Evolutionary conservation across 2,113 vertebrate species (phyloP).

Genomic region (Leptobrachium leishanense): DNA sequence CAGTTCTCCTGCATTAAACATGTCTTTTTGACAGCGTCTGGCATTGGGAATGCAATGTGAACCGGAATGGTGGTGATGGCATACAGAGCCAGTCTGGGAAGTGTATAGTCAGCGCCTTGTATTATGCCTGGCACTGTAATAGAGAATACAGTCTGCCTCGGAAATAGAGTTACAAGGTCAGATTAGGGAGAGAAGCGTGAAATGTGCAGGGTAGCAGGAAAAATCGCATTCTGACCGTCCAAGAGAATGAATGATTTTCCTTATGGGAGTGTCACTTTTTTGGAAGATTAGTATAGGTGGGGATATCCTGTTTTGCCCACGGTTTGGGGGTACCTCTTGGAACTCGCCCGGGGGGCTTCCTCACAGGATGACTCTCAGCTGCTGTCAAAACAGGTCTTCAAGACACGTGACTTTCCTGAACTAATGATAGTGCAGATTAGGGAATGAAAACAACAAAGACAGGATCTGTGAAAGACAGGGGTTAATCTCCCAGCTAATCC

Average conservation of each 20-base stretch:
- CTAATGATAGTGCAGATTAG: neutral
- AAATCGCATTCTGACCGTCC: neutral
- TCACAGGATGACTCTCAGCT: slow-evolving; percentile 12
- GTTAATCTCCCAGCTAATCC: neutral
- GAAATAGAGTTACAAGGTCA: neutral
- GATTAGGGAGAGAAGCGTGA: neutral
- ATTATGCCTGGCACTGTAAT: neutral
- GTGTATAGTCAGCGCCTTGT: neutral
- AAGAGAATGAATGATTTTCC: neutral
- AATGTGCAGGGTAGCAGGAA: no score
- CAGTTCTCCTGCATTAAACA: no score
- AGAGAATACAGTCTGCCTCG: neutral
- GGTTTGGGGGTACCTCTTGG: slow-evolving; percentile 19
- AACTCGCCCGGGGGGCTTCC: neutral
- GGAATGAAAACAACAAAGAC: neutral
- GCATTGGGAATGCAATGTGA: neutral
- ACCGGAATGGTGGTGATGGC: neutral
- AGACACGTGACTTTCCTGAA: slow-evolving; percentile 25
- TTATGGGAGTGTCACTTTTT: slow-evolving; percentile 2
- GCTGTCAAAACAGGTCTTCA: slow-evolving; percentile 18
- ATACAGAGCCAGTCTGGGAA: neutral
- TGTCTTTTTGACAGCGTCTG: neutral
- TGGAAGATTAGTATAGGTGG: neutral
- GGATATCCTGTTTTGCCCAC: slow-evolving; percentile 25
- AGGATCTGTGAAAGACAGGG: neutral